Base-by-base conservation (phyloP, 2,113 vertebrate species). In the Pholis gunnellus region DNA sequence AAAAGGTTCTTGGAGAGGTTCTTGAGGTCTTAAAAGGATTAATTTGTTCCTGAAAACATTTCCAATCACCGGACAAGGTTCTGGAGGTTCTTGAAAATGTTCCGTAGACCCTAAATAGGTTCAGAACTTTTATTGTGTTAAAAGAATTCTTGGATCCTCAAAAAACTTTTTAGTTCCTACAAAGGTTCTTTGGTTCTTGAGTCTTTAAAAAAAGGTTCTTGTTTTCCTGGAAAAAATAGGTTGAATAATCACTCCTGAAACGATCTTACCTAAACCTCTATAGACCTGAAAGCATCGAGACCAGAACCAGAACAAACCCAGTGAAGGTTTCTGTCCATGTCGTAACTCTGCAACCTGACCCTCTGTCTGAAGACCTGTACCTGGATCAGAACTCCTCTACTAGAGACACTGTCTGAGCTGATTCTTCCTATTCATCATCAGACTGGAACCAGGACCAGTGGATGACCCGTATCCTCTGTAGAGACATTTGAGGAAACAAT, bases 401-500 rank as follows among this genome's bases (percentile, higher is more conserved):
- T 48, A 6, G 15, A 71, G 40, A 81, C 61, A 77, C 67, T 70
- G 59, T 79, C 25, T 48, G 57, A 81, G 42, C 34, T 34, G 40
- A n/a, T 44, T 78, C n/a, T 20, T 72, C 42, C 11, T 56, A 18
- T 65, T 64, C 10, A 27, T n/a, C 14, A 31, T 36, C 36, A 73
- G 44, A 56, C 64, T 52, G 57, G 14, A 66, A 84, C 60, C 59
- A 22, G 38, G 57, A 66, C 25, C 38, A 66, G 29, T 76, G 25
- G 42, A 38, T 29, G 29, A 78, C 61, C 66, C 9, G 3, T 15
- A 31, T 65, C 57, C 42, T 74, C 52, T 50, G 29, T 7, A 34
- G 65, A 81, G 29, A 22, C 50, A 22, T 18, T 52, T 20, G 50
- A 52, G 54, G 54, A 25, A 56, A 56, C 54, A 56, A 10, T 56